Evolutionary conservation across 2,888 invertebrate genomes (phyloP), one percentile per base, ranked within the genome.

Genomic region (Bedellia somnulentella): DNA sequence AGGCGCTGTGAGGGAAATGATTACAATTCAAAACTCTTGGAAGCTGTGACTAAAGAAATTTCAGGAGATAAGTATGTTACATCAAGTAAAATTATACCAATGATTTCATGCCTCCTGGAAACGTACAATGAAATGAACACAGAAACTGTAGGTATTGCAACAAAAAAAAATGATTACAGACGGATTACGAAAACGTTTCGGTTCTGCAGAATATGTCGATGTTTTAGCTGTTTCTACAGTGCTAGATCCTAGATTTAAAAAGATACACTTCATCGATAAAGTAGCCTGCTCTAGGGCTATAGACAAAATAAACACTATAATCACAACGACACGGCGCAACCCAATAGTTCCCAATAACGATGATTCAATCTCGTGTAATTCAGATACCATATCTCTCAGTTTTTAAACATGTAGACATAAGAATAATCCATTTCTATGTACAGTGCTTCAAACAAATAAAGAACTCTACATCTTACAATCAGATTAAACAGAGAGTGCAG

Each of bases 51-150:
- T 26, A 45, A 44, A 28, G 40, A 49, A 43, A 35, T 43, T 27
- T 44, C 40, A 1, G 47, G 36, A 40, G 43, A 46, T 40, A 23
- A 41, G 17, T 48, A 42, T 26, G 44, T 47, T 34, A 45, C 42
- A 32, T 35, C 36, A 23, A 44, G 43, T 41, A 49, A 49, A 43
- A 41, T 47, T 38, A 44, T 35, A 33, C 35, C 35, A 29, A 38
- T 36, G 27, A 33, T 35, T 16, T 35, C 26, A 6, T 26, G 26
- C 11, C 26, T 26, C 8, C 8, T 33, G 15, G 29, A 38, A 37
- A 40, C 38, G 34, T 40, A 40, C n/a, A 37, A 33, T 36, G 26
- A 35, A 27, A 40, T 40, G 37, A 36, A 37, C 34, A 38, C 35
- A 12, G 32, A 32, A 38, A 40, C 38, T 17, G 38, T 40, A 18